Evolutionary conservation across 2,888 invertebrate genomes (phyloP).

Genomic region (Chorisops tibialis): DNA sequence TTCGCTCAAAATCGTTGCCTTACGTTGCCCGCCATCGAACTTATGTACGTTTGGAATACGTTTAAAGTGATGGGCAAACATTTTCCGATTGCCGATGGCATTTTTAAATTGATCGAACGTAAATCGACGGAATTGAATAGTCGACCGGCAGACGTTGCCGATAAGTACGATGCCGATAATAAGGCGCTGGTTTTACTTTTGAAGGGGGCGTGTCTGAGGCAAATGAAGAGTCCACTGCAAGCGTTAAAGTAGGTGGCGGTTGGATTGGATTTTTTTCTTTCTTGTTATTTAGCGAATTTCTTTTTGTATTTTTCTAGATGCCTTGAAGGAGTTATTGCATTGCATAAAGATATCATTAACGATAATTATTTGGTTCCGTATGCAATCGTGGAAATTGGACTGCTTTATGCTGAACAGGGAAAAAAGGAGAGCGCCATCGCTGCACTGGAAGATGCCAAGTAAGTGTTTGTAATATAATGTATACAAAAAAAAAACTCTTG

Average conservation of each 20-base stretch:
- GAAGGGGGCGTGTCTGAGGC: slow-evolving; percentile 78
- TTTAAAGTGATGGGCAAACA: slow-evolving; percentile 77
- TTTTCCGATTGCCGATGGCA: slow-evolving; percentile 58
- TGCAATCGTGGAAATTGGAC: slow-evolving; percentile 79
- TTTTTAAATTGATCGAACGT: slow-evolving; percentile 63
- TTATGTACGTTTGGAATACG: slow-evolving; percentile 91
- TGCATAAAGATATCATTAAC: slow-evolving; percentile 72
- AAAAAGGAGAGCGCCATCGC: slow-evolving; percentile 64
- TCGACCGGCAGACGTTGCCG: background rate
- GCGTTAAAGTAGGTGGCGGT: slow-evolving; percentile 64
- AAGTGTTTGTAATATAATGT: slow-evolving; percentile 45
- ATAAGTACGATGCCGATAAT: slow-evolving; percentile 63
- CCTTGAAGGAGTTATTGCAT: slow-evolving; percentile 47
- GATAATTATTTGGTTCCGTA: slow-evolving; percentile 84
- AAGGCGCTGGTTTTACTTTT: slow-evolving; percentile 70
- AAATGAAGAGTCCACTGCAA: slow-evolving; percentile 71
- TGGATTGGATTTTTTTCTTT: slow-evolving; percentile 27
- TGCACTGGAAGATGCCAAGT: slow-evolving; percentile 81
- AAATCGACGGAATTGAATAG: slow-evolving; percentile 46
- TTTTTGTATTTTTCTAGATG: slow-evolving; percentile 36
- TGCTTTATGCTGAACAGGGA: slow-evolving; percentile 70
- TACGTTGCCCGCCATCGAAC: slow-evolving; percentile 78
- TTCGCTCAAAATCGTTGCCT: slow-evolving; percentile 69
- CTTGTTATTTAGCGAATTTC: slow-evolving; percentile 6
- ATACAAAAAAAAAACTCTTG: no score